Evolutionary conservation across 2,888 invertebrate genomes (phyloP).

Genomic region (Tubiluchus corallicola): DNA sequence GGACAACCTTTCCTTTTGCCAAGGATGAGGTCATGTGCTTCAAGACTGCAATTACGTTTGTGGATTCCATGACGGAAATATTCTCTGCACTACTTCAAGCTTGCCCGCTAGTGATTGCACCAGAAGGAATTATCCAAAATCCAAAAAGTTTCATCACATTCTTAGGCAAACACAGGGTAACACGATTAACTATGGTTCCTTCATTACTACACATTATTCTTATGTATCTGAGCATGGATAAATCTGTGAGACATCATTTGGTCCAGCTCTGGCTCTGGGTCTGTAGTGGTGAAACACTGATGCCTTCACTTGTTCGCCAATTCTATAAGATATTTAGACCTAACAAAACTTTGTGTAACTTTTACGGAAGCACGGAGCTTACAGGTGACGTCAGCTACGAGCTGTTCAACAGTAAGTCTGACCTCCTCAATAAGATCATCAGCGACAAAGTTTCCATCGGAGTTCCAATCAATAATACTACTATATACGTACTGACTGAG

Average conservation of each 20-base stretch:
- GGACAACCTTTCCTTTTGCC: conserved; percentile 54
- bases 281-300: conserved; percentile 65
- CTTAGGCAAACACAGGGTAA: conserved; percentile 40
- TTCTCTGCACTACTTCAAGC: conserved; percentile 64
- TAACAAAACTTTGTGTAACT: conserved; percentile 52
- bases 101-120: conserved; percentile 48
- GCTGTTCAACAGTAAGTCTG: conserved; percentile 37
- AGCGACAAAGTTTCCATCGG: conserved; percentile 62
- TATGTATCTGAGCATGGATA: no score
- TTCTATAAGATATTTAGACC: conserved; percentile 49
- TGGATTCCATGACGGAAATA: conserved; percentile 70
- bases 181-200: conserved; percentile 45
- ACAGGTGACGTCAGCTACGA: conserved; percentile 76
- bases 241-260: no score
- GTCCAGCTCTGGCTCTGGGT: conserved; percentile 68
- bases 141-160: conserved; percentile 50
- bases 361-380: conserved; percentile 76
- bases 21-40: conserved; percentile 55
- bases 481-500: conserved; percentile 58
- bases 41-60: conserved; percentile 77
- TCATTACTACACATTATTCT: conserved; percentile 58
- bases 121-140: conserved; percentile 51
- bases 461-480: conserved; percentile 54
- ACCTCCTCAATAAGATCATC: conserved; percentile 15
- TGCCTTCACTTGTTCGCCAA: conserved; percentile 45